Conservation (phyloP, 1,140 invertebrate species). For the Calliphora vicina region DNA sequence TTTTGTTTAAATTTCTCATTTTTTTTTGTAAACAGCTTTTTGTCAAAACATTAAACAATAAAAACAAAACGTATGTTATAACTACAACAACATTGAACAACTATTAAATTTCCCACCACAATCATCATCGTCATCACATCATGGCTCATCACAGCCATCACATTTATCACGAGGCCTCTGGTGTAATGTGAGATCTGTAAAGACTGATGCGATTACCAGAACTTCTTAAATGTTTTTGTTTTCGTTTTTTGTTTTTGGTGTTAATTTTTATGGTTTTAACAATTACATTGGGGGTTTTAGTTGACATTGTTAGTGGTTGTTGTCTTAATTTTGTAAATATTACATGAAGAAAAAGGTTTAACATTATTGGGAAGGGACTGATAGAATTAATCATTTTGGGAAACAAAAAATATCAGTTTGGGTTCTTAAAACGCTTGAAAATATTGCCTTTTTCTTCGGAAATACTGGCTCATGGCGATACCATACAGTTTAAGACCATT, state of each 20-base stretch:
- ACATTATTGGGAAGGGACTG: too few relatives aligned
- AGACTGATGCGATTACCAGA: neutral
- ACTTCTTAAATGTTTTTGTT: neutral
- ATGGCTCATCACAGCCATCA: neutral
- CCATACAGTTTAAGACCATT: too few relatives aligned
- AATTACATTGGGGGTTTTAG: neutral
- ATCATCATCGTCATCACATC: neutral
- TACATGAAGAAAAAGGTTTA: too few relatives aligned
- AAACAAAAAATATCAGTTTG: too few relatives aligned
- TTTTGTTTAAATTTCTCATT: neutral
- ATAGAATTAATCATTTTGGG: too few relatives aligned
- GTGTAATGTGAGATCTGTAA: neutral
- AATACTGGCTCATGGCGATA: too few relatives aligned
- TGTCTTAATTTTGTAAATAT: neutral
- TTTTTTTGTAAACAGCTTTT: constrained; percentile 9
- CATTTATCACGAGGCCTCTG: neutral
- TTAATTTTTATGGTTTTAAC: neutral
- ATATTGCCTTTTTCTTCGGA: too few relatives aligned
- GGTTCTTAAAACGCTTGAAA: too few relatives aligned
- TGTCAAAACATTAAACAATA: neutral
- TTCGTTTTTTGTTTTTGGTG: neutral
- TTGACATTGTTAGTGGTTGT: neutral
- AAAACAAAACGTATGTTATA: neutral
- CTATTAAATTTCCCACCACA: neutral
- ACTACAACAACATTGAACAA: neutral